Evolutionary conservation across 2,888 invertebrate genomes (phyloP).

Genomic region (Plusia festucae): DNA sequence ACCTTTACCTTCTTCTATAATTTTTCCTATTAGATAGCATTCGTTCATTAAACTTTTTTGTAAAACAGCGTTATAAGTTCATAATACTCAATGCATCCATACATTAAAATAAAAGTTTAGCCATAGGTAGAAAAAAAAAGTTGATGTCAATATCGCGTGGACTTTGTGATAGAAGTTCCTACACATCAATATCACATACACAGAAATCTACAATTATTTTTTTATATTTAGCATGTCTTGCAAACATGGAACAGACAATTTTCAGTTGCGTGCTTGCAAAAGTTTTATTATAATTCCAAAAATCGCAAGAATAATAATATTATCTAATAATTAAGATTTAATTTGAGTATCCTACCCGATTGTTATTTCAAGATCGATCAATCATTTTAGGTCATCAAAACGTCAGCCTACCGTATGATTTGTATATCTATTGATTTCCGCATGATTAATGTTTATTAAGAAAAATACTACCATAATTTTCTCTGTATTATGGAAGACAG

Average conservation of each 20-base stretch:
- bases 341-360: not conserved
- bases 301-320: too few relatives aligned
- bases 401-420: not conserved
- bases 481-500: not conserved
- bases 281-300: too few relatives aligned
- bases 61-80: too few relatives aligned
- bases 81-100: too few relatives aligned
- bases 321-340: conserved; percentile 2
- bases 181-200: not conserved
- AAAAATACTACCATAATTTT: conserved; percentile 4
- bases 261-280: too few relatives aligned
- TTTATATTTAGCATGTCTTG: too few relatives aligned
- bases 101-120: not conserved
- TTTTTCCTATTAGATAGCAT: too few relatives aligned
- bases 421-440: conserved; percentile 15
- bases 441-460: conserved; percentile 9
- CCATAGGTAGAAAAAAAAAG: conserved; percentile 17
- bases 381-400: not conserved
- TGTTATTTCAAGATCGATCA: conserved; percentile 1
- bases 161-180: conserved; percentile 13
- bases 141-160: conserved; percentile 46
- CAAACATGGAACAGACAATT: too few relatives aligned
- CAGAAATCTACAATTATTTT: not conserved
- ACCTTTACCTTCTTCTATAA: too few relatives aligned
- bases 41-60: too few relatives aligned